These are phyloP conservation scores for Venusia cambrica DNA, from an alignment of 2,888 invertebrate species.

Conservation along the genomic window DNA sequence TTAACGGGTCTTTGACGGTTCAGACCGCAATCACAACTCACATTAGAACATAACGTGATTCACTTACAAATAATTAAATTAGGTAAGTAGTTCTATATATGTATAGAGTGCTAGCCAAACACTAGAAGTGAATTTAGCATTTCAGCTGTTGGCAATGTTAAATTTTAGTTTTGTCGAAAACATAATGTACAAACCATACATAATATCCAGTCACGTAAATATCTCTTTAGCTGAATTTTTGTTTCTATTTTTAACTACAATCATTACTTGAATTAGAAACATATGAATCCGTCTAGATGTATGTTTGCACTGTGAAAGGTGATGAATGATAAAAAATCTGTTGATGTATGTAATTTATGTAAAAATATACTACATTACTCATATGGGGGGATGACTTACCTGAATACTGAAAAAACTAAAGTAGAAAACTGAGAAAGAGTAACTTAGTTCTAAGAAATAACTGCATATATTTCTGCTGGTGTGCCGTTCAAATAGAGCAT, in stretches of 20 bases:
- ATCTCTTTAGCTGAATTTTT: conserved; percentile 6
- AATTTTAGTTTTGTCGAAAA: conserved; percentile 5
- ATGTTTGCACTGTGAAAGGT: conserved; percentile 3
- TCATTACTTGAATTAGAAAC: conserved; percentile 2
- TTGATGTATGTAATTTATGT: conserved; percentile 15
- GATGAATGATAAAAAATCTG: conserved; percentile 2
- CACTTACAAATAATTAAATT: too few relatives aligned
- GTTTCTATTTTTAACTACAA: conserved; percentile 1
- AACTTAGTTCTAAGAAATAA: too few relatives aligned
- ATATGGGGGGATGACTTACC: too few relatives aligned
- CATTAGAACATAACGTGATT: too few relatives aligned
- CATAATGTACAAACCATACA: conserved; percentile 9
- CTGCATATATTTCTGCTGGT: too few relatives aligned
- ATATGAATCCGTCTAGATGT: conserved; percentile 6
- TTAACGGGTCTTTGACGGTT: too few relatives aligned
- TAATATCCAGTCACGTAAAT: conserved; percentile 1
- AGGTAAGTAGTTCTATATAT: neutral
- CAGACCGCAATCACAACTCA: too few relatives aligned
- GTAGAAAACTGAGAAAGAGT: too few relatives aligned
- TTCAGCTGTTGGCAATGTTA: neutral
- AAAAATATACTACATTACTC: conserved; percentile 6
- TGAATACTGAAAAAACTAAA: too few relatives aligned
- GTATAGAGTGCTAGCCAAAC: too few relatives aligned
- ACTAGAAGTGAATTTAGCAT: too few relatives aligned
- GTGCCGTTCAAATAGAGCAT: too few relatives aligned